Base-by-base conservation (phyloP, 1,140 invertebrate genomes). In the Lasioglossum albipes region DNA sequence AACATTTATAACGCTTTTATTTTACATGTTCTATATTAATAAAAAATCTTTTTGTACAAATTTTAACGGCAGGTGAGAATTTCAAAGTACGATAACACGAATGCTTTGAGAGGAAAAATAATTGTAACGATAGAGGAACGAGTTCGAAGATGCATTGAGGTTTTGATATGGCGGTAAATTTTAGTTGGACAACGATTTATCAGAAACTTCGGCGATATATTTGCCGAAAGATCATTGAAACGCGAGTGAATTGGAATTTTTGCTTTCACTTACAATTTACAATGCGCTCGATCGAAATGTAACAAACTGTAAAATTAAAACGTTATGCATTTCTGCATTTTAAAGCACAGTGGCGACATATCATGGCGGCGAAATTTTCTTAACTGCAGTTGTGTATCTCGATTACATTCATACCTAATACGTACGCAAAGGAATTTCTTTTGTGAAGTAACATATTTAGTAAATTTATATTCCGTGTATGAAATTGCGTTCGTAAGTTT, bases 131-230 rank as follows among this genome's bases (percentile, higher is more conserved):
- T 69, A 42, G 54, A 45, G n/a, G 54, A 65, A 62, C 59, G 74
- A 82, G 71, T 79, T 68, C 45, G 69, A 73, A 41, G 76, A 71
- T 76, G 65, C 72, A 77, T 59, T 72, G 79, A 66, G 75, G 79
- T 77, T 86, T 88, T 88, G 89, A 87, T 83, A 91, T 92, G 90
- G 91, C 91, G 90, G 90, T 83, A 89, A 90, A 91, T 90, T 90
- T 87, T 86, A 79, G 74, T 83, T 89, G 73, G 79, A 81, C 85
- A 82, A 54, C 76, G 77, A 85, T 88, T 86, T 70, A 72, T 86
- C 79, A 49, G 74, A 82, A 84, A 80, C 57, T 62, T 77, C 70
- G 70, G 5, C 22, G 2, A 13, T 54, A 75, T 16, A 41, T 27
- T 27, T 6, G 27, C 61, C 20, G 2, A 49, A 69, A 10, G n/a